Evolutionary conservation across 2,888 invertebrate species (phyloP).

Genomic region (Pristionchus japonicus): DNA sequence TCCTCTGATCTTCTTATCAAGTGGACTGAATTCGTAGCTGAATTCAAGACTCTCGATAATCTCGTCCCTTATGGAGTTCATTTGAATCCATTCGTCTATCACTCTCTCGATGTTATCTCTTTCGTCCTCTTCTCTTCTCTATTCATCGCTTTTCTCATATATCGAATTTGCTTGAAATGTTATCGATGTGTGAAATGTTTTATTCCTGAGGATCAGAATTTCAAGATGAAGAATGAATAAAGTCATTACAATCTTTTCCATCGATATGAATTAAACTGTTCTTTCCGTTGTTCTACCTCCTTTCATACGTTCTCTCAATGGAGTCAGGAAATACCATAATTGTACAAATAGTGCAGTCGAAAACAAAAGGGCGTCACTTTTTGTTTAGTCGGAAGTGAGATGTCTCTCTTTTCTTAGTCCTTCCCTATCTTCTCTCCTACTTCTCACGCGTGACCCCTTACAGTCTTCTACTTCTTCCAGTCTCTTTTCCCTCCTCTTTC

Average conservation of each 20-base stretch:
- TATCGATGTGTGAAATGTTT: constrained; percentile 12
- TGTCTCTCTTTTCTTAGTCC: too few relatives aligned
- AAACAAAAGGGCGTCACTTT: too few relatives aligned
- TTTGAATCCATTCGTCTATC: constrained; percentile 43
- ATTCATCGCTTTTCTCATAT: background rate
- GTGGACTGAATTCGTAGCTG: constrained; percentile 47
- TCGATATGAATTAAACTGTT: too few relatives aligned
- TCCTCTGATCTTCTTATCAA: constrained; percentile 33
- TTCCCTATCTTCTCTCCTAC: too few relatives aligned
- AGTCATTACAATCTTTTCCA: too few relatives aligned
- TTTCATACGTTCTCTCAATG: too few relatives aligned
- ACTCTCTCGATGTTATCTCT: constrained; percentile 46
- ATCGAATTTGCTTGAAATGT: background rate
- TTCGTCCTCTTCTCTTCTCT: constrained; percentile 20
- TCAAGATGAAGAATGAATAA: constrained; percentile 7
- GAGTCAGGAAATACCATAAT: too few relatives aligned
- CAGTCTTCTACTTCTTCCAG: background rate
- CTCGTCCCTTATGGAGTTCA: constrained; percentile 37
- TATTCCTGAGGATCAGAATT: background rate
- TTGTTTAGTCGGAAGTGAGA: too few relatives aligned
- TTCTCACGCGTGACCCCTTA: background rate
- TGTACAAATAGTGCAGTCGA: too few relatives aligned
- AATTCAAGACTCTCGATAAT: constrained; percentile 44
- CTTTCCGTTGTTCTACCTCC: too few relatives aligned
- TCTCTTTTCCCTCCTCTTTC: background rate